phyloP scores from a whole-genome alignment of 2,888 invertebrate genomes.

The Habrosyne pyritoides region DNA sequence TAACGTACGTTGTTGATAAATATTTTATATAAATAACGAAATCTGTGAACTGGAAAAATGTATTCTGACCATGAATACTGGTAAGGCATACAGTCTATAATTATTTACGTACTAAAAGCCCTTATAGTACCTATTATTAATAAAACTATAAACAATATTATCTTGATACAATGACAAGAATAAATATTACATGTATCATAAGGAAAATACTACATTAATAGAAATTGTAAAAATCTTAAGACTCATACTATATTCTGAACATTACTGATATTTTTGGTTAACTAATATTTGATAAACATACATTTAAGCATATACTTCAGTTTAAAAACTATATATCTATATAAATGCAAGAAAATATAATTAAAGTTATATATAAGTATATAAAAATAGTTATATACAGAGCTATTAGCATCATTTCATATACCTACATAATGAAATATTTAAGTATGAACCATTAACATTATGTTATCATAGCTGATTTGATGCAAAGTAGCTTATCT shows the following conservation, averaged over 20 bases:
- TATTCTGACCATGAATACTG: constrained; percentile 1
- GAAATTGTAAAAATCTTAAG: neutral
- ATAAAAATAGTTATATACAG: too few relatives aligned
- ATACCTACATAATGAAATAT: too few relatives aligned
- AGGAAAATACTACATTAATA: neutral
- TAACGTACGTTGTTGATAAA: neutral
- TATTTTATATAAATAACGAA: neutral
- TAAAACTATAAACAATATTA: too few relatives aligned
- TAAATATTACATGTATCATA: neutral
- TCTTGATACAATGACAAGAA: too few relatives aligned
- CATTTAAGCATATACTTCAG: neutral
- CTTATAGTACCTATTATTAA: too few relatives aligned
- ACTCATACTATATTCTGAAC: neutral
- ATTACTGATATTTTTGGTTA: neutral
- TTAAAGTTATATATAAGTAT: neutral
- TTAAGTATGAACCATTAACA: too few relatives aligned
- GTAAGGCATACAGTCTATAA: neutral
- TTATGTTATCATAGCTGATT: too few relatives aligned
- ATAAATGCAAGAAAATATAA: neutral
- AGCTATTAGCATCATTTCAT: too few relatives aligned
- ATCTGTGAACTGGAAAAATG: neutral
- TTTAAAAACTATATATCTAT: neutral
- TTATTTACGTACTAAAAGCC: neutral
- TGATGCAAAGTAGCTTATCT: too few relatives aligned
- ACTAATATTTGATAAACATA: neutral